phyloP scores from a whole-genome alignment of 2,888 invertebrate species.

The Eucera pruinosa region DNA sequence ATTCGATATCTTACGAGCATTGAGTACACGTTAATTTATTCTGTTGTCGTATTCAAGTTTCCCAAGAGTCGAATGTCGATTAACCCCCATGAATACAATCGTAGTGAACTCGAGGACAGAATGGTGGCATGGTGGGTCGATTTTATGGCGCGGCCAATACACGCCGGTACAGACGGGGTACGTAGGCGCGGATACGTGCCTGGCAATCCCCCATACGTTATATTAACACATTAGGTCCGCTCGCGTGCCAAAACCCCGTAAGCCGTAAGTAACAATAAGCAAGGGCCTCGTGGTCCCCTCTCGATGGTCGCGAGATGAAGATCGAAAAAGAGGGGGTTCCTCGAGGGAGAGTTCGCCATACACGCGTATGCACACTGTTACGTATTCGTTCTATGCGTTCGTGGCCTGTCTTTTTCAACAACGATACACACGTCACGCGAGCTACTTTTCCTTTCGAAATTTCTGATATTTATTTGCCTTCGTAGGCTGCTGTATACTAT shows the following conservation, averaged over 20 bases:
- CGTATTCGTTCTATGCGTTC: conserved; percentile 12
- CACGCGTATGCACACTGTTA: not conserved
- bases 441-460: conserved; percentile 30
- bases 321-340: conserved; percentile 31
- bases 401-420: conserved; percentile 32
- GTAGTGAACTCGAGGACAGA: conserved; percentile 33
- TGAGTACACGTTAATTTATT: too few relatives aligned
- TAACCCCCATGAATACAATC: conserved; percentile 56
- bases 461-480: not conserved
- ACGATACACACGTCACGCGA: conserved; percentile 34
- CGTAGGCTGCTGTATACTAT: too few relatives aligned
- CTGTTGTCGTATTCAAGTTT: too few relatives aligned
- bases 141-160: conserved; percentile 61
- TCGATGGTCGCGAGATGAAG: conserved; percentile 59
- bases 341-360: conserved; percentile 33
- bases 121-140: conserved; percentile 63
- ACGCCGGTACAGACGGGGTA: conserved; percentile 36
- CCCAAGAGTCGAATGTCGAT: conserved; percentile 14
- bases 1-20: too few relatives aligned
- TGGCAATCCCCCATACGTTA: conserved; percentile 76
- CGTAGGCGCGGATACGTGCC: too few relatives aligned
- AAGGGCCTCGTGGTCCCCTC: conserved; percentile 62
- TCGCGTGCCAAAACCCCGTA: conserved; percentile 82
- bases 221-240: conserved; percentile 82
- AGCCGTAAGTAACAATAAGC: conserved; percentile 80